Evolutionary conservation across 2,113 vertebrate species (phyloP).

Genomic region (Gopherus flavomarginatus): DNA sequence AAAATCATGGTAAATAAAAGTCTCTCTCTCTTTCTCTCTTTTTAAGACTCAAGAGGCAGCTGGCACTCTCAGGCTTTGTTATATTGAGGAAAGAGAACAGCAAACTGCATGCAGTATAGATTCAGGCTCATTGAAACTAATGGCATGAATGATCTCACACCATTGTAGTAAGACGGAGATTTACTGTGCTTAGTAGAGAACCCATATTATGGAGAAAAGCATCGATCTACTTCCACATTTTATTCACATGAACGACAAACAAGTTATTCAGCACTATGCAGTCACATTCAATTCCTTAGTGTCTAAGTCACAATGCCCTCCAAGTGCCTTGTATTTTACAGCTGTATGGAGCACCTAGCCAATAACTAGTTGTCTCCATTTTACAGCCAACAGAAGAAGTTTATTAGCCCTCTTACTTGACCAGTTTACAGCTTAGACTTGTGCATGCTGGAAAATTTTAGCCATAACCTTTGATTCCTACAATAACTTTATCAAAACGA

Average conservation of each 20-base stretch:
- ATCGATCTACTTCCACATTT: slow-evolving; percentile 78
- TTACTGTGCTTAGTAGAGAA: slow-evolving; percentile 75
- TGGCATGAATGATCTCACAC: slow-evolving; percentile 75
- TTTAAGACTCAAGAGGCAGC: slow-evolving; percentile 73
- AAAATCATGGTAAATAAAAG: slow-evolving; percentile 72
- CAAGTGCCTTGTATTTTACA: slow-evolving; percentile 68
- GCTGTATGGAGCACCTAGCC: slow-evolving; percentile 74
- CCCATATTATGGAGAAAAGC: slow-evolving; percentile 76
- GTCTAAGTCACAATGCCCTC: slow-evolving; percentile 66
- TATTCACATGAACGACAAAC: slow-evolving; percentile 74
- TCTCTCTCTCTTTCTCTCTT: slow-evolving; percentile 68
- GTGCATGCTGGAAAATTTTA: slow-evolving; percentile 35
- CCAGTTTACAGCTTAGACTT: slow-evolving; percentile 48
- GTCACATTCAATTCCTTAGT: slow-evolving; percentile 64
- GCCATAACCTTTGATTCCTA: background rate
- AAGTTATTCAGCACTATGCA: slow-evolving; percentile 69
- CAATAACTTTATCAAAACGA: background rate
- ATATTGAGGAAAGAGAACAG: slow-evolving; percentile 70
- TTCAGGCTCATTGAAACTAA: slow-evolving; percentile 76
- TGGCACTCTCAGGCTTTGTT: slow-evolving; percentile 76
- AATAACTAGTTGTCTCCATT: slow-evolving; percentile 58
- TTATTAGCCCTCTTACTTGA: slow-evolving; percentile 60
- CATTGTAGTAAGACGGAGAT: slow-evolving; percentile 73
- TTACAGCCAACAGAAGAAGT: slow-evolving; percentile 50
- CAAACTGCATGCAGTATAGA: slow-evolving; percentile 77